Evolutionary conservation across 2,888 invertebrate species (phyloP).

Genomic region (Lasioglossum villosulum): DNA sequence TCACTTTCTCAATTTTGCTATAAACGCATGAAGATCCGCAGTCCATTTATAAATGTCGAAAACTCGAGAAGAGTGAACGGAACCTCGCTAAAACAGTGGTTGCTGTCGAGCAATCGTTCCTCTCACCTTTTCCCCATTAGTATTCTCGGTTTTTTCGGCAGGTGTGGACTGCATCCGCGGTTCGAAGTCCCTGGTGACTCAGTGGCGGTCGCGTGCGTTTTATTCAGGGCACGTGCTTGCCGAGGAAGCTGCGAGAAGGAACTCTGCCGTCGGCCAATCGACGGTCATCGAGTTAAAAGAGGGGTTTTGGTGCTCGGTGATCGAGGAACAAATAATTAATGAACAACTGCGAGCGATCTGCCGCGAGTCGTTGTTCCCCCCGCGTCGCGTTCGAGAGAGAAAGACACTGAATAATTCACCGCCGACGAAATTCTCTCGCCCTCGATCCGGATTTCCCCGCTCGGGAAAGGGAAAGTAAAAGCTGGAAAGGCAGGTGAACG

Average conservation of each 20-base stretch:
- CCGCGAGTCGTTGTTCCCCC: conserved; percentile 7
- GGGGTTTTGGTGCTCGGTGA: conserved; percentile 42
- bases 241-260: conserved; percentile 55
- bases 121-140: conserved; percentile 29
- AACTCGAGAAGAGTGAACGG: background rate
- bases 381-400: background rate
- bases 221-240: conserved; percentile 63
- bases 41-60: too few relatives aligned
- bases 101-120: background rate
- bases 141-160: conserved; percentile 39
- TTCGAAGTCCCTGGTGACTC: conserved; percentile 53
- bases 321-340: conserved; percentile 69
- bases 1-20: too few relatives aligned
- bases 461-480: conserved; percentile 36
- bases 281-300: conserved; percentile 34
- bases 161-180: conserved; percentile 7
- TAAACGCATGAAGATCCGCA: too few relatives aligned
- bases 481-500: conserved; percentile 37
- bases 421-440: conserved; percentile 35
- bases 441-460: conserved; percentile 40
- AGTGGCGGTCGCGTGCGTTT: conserved; percentile 50
- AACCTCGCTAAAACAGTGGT: background rate
- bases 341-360: conserved; percentile 47
- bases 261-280: conserved; percentile 30
- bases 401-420: conserved; percentile 59